Evolutionary conservation across 2,797 vertebrate species (phyloP).

Genomic region (Halcyon leucocephala): DNA sequence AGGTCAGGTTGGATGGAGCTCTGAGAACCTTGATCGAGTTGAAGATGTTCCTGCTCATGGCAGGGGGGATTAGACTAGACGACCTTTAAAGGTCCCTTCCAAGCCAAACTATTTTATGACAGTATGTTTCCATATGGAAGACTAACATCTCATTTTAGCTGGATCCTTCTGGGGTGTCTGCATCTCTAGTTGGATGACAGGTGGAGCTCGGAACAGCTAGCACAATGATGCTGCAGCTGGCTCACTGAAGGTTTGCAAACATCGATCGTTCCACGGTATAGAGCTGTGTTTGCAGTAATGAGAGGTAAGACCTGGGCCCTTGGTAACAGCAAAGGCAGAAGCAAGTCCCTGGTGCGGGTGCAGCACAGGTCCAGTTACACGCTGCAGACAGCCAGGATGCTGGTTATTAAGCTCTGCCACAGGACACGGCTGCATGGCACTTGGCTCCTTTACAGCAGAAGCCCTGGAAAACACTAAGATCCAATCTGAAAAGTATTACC

Average conservation of each 20-base stretch:
- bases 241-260: not conserved
- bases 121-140: not conserved
- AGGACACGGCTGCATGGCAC: not conserved
- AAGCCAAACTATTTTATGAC: not conserved
- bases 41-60: not conserved
- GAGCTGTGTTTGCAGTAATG: not conserved
- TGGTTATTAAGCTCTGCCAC: not conserved
- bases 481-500: not conserved
- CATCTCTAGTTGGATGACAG: not conserved
- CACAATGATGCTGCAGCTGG: not conserved
- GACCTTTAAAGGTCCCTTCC: not conserved
- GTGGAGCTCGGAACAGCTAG: not conserved
- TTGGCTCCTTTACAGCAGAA: not conserved
- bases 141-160: not conserved
- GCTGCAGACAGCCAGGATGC: not conserved
- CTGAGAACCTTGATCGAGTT: not conserved
- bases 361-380: fast-evolving
- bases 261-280: not conserved
- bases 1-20: not conserved
- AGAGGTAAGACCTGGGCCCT: not conserved
- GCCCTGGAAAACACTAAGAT: not conserved
- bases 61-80: not conserved
- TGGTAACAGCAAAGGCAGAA: not conserved
- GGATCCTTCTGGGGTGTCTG: not conserved
- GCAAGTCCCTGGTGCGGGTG: not conserved